These are phyloP conservation scores for Bombus picipes DNA, from an alignment of 1,140 invertebrate species.

Conservation along the genomic window DNA sequence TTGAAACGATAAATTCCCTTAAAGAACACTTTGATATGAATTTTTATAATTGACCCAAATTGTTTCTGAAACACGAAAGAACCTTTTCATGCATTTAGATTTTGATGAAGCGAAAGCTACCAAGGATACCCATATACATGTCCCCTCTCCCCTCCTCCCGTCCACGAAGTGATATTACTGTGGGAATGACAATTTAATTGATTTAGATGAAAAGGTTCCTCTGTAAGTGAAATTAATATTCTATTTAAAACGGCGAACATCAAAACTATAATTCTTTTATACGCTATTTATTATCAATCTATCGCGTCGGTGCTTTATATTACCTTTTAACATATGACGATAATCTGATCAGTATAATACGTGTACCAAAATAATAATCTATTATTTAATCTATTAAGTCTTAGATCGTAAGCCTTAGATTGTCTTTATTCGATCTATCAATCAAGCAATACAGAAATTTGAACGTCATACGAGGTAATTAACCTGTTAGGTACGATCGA, in stretches of 20 bases:
- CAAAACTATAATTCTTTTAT: conserved; percentile 42
- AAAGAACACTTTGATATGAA: conserved; percentile 31
- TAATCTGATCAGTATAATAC: conserved; percentile 34
- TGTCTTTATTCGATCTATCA: neutral
- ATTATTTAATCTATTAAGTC: neutral
- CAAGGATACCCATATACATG: neutral
- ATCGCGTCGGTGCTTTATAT: conserved; percentile 45
- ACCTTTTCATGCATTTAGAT: neutral
- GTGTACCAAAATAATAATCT: conserved; percentile 28
- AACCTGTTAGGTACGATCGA: no score
- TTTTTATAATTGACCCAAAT: neutral
- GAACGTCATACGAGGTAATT: neutral
- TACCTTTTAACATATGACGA: neutral
- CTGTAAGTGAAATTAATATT: neutral
- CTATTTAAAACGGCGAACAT: neutral
- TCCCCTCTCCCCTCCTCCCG: no score
- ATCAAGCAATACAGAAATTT: neutral
- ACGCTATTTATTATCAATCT: conserved; percentile 34
- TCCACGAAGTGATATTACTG: neutral
- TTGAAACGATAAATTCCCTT: neutral
- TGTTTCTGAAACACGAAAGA: no score
- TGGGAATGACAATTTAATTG: neutral
- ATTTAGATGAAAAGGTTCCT: neutral
- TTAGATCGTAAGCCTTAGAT: neutral
- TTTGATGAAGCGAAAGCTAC: neutral